These are phyloP conservation scores for Euphonia xanthogaster DNA, from an alignment of 2,797 vertebrate species.

Conservation along the genomic window DNA sequence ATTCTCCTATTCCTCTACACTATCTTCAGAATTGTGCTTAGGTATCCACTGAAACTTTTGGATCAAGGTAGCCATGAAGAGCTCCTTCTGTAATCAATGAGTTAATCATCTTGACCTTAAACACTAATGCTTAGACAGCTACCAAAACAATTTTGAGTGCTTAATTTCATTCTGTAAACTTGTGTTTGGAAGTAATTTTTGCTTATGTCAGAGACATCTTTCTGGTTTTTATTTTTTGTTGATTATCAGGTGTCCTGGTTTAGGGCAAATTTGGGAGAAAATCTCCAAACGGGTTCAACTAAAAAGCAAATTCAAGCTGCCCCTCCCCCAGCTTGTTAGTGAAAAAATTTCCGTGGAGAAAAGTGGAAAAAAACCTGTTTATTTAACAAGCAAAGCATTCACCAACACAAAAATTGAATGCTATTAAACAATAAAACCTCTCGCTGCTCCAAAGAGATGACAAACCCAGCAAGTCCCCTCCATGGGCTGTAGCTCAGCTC, in stretches of 20 bases:
- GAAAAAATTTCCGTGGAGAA: not conserved
- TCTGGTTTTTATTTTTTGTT: not conserved
- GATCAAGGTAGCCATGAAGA: not conserved
- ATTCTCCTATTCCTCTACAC: not conserved
- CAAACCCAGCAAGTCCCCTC: not conserved
- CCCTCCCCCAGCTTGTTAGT: not conserved
- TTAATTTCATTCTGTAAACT: not conserved
- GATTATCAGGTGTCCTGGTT: not conserved
- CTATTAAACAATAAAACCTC: not conserved
- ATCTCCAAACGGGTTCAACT: not conserved
- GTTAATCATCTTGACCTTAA: not conserved
- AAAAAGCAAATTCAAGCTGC: not conserved
- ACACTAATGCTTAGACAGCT: not conserved
- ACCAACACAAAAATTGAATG: not conserved
- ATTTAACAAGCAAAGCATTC: not conserved
- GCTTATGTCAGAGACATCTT: not conserved
- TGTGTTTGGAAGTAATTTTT: not conserved
- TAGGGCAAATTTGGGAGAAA: not conserved
- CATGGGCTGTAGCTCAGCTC: not conserved
- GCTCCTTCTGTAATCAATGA: not conserved
- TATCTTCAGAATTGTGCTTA: not conserved
- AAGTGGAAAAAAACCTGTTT: not conserved
- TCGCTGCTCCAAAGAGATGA: fast-evolving
- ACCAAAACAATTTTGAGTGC: not conserved
- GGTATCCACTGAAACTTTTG: not conserved